phyloP scores from a whole-genome alignment of 2,797 vertebrate species.

The Enteromius fasciolatus region DNA sequence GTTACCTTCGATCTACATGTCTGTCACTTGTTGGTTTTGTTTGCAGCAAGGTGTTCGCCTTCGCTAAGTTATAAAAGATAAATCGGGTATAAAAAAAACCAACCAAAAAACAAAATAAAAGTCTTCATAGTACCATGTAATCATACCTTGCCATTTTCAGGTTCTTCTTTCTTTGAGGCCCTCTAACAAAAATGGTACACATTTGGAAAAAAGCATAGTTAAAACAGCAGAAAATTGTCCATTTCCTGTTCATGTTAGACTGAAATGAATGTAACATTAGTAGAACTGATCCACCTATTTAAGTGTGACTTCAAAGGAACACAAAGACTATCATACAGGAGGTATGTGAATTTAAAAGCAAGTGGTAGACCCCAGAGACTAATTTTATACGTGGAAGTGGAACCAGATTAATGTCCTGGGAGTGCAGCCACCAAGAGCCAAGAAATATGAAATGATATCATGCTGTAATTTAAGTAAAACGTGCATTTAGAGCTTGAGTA shows the following conservation, averaged over 20 bases:
- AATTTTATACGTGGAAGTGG: slow-evolving; percentile 21
- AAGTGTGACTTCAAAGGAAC: slow-evolving; percentile 54
- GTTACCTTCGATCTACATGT: not conserved
- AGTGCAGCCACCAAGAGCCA: slow-evolving; percentile 34
- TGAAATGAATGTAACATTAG: slow-evolving; percentile 43
- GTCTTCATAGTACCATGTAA: slow-evolving; percentile 8
- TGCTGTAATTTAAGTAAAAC: slow-evolving; percentile 53
- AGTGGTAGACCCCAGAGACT: slow-evolving; percentile 38
- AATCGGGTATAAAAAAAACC: not conserved
- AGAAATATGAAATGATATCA: slow-evolving; percentile 50
- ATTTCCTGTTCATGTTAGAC: slow-evolving; percentile 27
- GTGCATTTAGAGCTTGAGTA: slow-evolving; percentile 37
- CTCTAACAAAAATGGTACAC: not conserved
- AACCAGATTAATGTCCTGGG: slow-evolving; percentile 49
- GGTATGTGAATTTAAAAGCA: slow-evolving; percentile 35
- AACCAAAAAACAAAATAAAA: not conserved
- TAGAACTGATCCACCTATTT: slow-evolving; percentile 33
- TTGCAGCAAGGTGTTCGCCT: too few species aligned
- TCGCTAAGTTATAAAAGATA: not conserved
- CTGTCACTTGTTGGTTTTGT: not conserved
- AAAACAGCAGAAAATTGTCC: slow-evolving; percentile 10
- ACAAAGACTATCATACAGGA: slow-evolving; percentile 39
- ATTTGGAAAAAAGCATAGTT: slow-evolving; percentile 4
- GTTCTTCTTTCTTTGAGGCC: not conserved
- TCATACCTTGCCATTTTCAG: slow-evolving; percentile 21